Percentiles rank a stretch among this genome's conserved stretches.
Conservation (phyloP, 1,140 invertebrate species). For the silkworm (Bombyx mori) region ASM3026992v2 NC_085116.1:3049501-3050000, state of each 20-base stretch:
- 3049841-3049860: too few species aligned
- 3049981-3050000: background rate
- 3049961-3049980: background rate
- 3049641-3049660: background rate
- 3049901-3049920: background rate
- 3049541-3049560: conserved; percentile 1
- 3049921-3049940: background rate
- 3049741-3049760: conserved; percentile 1
- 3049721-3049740: background rate
- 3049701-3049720: conserved; percentile 4
- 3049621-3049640: background rate
- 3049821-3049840: too few species aligned
- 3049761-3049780: background rate
- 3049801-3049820: too few species aligned
- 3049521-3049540: background rate
- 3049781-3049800: conserved; percentile 2
- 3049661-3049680: background rate
- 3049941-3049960: background rate
- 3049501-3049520: background rate
- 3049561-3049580: conserved; percentile 13
- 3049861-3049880: too few species aligned
- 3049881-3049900: background rate
- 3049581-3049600: conserved; percentile 3
- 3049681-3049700: conserved; percentile 4
- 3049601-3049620: conserved; percentile 15